Conservation (phyloP, 2,888 invertebrate species). For the Neelides folsomi region DNA sequence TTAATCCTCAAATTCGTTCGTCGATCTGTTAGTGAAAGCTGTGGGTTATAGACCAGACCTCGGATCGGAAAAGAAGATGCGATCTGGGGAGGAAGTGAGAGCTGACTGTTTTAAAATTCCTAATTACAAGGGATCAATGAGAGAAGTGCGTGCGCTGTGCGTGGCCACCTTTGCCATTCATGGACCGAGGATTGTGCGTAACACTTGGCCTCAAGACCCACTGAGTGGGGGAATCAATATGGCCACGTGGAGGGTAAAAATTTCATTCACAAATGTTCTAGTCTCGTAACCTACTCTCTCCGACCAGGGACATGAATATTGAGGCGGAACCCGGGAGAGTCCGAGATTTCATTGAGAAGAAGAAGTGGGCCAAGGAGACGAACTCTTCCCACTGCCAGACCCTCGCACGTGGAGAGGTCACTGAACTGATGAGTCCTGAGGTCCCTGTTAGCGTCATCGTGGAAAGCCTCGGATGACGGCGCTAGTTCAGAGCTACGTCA, state of each 20-base stretch:
- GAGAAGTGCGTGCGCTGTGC: neutral
- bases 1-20: too few relatives aligned
- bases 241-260: constrained; percentile 15
- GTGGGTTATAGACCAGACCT: neutral
- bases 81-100: neutral
- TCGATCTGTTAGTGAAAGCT: too few relatives aligned
- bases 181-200: constrained; percentile 2
- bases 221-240: constrained; percentile 13
- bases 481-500: neutral
- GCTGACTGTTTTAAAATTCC: too few relatives aligned
- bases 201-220: constrained; percentile 5
- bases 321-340: neutral
- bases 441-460: neutral
- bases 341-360: neutral
- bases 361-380: constrained; percentile 1
- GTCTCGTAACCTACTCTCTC: neutral
- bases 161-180: constrained; percentile 16
- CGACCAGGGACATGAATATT: neutral
- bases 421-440: constrained; percentile 2
- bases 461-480: constrained; percentile 1
- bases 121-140: neutral
- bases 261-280: constrained; percentile 23
- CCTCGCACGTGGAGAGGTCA: neutral
- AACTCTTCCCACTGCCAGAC: too few relatives aligned
- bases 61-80: neutral